phyloP scores from a whole-genome alignment of 1,140 invertebrate species.

The Anadara kagoshimensis region DNA sequence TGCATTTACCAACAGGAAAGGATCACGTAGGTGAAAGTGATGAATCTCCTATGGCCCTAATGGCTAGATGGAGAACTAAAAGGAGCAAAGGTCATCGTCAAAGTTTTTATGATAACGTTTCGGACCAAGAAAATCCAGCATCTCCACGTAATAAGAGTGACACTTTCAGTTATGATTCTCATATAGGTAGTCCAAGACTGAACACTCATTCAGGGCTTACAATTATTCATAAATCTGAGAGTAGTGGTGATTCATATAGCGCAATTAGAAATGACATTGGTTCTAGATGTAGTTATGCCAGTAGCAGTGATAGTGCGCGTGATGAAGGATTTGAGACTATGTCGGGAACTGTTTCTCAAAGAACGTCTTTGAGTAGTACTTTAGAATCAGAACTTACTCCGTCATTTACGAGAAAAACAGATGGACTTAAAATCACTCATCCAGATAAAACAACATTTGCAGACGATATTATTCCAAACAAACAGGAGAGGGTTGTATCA shows the following conservation, averaged over 20 bases:
- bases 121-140: conserved; percentile 36
- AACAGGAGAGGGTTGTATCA: conserved; percentile 45
- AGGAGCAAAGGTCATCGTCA: conserved; percentile 43
- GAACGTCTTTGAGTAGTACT: conserved; percentile 71
- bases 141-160: conserved; percentile 27
- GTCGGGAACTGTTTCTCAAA: conserved; percentile 69
- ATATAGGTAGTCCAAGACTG: conserved; percentile 29
- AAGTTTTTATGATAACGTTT: conserved; percentile 59
- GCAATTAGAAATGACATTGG: conserved; percentile 60
- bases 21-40: conserved; percentile 39
- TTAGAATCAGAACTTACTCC: conserved; percentile 66
- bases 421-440: conserved; percentile 16
- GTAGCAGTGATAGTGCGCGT: conserved; percentile 61
- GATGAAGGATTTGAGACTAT: conserved; percentile 72
- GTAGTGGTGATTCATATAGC: conserved; percentile 49
- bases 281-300: conserved; percentile 64
- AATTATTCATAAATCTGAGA: conserved; percentile 40
- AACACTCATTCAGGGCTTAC: conserved; percentile 19
- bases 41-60: conserved; percentile 49
- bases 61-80: conserved; percentile 63
- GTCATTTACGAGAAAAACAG: conserved; percentile 42
- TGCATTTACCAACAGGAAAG: conserved; percentile 7
- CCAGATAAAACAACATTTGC: conserved; percentile 20
- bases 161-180: conserved; percentile 9
- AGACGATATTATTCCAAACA: conserved; percentile 17